Conservation (phyloP, 2,113 vertebrate genomes). For the Empidonax traillii region DNA sequence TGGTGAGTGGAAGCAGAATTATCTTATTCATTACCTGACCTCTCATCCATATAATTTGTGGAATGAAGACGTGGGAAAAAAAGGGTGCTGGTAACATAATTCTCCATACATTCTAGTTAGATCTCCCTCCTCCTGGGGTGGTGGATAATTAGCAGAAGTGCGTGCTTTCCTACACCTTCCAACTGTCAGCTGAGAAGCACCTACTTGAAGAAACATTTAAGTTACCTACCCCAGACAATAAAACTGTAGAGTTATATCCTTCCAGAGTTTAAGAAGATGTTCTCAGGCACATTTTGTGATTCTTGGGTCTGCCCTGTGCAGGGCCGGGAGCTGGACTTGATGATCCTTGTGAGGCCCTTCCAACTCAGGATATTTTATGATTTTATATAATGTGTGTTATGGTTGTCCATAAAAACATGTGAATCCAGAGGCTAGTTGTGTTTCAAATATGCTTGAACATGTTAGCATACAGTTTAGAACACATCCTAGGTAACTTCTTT, state of each 20-base stretch:
- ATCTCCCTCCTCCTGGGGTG: neutral
- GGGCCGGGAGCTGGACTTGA: neutral
- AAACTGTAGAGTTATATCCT: neutral
- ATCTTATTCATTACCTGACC: neutral
- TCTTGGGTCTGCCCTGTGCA: too few relatives aligned
- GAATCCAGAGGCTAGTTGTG: neutral
- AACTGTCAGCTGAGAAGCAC: neutral
- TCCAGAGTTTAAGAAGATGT: neutral
- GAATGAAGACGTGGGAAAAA: neutral
- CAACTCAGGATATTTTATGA: neutral
- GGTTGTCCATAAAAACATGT: neutral
- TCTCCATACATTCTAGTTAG: neutral
- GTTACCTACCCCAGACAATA: neutral
- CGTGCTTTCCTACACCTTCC: neutral
- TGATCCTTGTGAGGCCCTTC: neutral
- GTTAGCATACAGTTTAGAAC: neutral
- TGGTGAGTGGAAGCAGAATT: constrained; percentile 1
- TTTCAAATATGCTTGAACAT: constrained; percentile 3
- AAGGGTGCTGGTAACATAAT: neutral
- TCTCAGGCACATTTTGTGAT: neutral
- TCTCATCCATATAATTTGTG: neutral
- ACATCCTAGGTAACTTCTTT: neutral
- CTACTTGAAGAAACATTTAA: neutral
- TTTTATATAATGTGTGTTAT: neutral
- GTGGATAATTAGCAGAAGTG: neutral